These are phyloP conservation scores for Notarius quadriscutis DNA, from an alignment of 2,113 vertebrate species.

Conservation along the genomic window DNA sequence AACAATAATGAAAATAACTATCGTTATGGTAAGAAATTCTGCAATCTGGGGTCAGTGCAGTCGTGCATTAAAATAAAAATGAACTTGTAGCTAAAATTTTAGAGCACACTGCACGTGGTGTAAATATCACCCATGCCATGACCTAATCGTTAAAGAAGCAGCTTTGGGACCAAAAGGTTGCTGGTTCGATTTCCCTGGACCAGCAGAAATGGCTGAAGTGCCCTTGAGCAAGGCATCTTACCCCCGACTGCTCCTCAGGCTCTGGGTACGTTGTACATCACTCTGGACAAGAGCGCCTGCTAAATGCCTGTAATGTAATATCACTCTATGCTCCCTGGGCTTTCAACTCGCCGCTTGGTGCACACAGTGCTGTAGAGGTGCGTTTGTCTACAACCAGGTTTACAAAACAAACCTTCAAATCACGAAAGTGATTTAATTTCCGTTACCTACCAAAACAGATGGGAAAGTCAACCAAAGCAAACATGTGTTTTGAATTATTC, in stretches of 20 bases:
- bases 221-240: no score
- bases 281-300: no score
- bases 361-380: background rate
- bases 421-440: background rate
- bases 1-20: background rate
- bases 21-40: background rate
- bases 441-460: background rate
- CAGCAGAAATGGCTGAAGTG: no score
- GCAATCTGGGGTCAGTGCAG: background rate
- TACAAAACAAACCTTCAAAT: background rate
- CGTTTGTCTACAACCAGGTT: background rate
- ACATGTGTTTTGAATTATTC: background rate
- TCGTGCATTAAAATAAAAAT: background rate
- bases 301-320: no score
- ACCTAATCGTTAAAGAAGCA: no score
- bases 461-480: no score
- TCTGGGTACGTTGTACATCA: no score
- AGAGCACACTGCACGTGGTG: background rate
- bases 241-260: no score
- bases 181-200: no score
- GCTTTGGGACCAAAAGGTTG: no score
- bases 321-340: background rate
- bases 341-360: background rate
- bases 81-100: background rate
- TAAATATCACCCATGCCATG: background rate